Conservation (phyloP, 2,888 invertebrate species). For the Lymantria monacha region DNA sequence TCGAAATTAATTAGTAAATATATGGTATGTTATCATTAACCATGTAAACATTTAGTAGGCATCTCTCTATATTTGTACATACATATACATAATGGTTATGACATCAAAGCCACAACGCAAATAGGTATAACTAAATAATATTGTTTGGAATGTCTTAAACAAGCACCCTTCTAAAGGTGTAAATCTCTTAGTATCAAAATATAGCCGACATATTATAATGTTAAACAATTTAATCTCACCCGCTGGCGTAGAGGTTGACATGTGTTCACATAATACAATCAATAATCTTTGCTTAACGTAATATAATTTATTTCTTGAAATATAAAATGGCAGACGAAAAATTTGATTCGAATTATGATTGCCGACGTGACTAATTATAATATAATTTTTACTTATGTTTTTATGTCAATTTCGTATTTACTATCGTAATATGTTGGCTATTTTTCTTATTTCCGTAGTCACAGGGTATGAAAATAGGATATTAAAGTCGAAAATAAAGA, state of each 20-base stretch:
- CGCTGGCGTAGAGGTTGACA: constrained; percentile 35
- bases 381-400: too few relatives aligned
- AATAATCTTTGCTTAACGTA: background rate
- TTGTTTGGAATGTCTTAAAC: background rate
- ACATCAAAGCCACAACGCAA: background rate
- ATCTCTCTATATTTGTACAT: background rate
- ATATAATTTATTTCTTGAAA: too few relatives aligned
- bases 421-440: too few relatives aligned
- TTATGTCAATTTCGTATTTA: too few relatives aligned
- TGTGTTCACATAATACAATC: background rate
- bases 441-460: too few relatives aligned
- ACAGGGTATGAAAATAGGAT: too few relatives aligned
- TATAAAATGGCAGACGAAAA: too few relatives aligned
- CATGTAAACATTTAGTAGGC: background rate
- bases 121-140: background rate
- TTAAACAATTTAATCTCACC: constrained; percentile 30
- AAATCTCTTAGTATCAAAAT: background rate
- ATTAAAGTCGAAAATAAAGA: too few relatives aligned
- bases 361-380: too few relatives aligned
- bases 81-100: constrained; percentile 32
- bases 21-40: background rate
- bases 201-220: background rate
- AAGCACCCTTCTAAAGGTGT: background rate
- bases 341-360: too few relatives aligned
- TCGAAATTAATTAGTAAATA: too few relatives aligned